Conservation (phyloP, 2,888 invertebrate species). For the Gymnocheta viridis region DNA sequence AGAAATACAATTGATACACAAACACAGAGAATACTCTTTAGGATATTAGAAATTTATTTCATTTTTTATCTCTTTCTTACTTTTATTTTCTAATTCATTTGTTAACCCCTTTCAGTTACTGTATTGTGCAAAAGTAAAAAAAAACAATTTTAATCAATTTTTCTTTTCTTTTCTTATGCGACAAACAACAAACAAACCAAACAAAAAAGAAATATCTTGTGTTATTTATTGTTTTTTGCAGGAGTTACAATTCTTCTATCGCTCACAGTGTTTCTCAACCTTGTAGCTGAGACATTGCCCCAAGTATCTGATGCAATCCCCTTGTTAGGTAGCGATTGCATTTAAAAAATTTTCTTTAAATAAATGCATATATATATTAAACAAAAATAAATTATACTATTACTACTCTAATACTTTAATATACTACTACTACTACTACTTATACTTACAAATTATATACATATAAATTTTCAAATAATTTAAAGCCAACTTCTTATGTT, state of each 20-base stretch:
- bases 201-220: conserved; percentile 73
- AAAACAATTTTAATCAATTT: conserved; percentile 29
- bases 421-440: conserved; percentile 43
- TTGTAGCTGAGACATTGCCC: conserved; percentile 99
- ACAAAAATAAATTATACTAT: conserved; percentile 61
- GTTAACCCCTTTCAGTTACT: conserved; percentile 56
- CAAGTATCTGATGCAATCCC: conserved; percentile 99
- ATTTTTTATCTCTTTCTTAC: background rate
- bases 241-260: conserved; percentile 99
- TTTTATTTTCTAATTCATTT: conserved; percentile 61
- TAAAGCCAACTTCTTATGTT: conserved; percentile 36
- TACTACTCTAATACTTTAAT: conserved; percentile 48
- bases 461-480: conserved; percentile 46
- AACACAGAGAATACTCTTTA: conserved; percentile 2
- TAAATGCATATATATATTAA: conserved; percentile 76
- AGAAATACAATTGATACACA: conserved; percentile 9
- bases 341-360: conserved; percentile 78
- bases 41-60: background rate
- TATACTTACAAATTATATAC: conserved; percentile 46
- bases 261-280: conserved; percentile 99
- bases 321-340: conserved; percentile 95
- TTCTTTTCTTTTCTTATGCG: conserved; percentile 82
- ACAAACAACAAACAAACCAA: conserved; percentile 54
- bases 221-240: conserved; percentile 85
- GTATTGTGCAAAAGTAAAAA: conserved; percentile 31